Conservation (phyloP, 2,888 invertebrate genomes). For the Eupelmus urozonus region DNA sequence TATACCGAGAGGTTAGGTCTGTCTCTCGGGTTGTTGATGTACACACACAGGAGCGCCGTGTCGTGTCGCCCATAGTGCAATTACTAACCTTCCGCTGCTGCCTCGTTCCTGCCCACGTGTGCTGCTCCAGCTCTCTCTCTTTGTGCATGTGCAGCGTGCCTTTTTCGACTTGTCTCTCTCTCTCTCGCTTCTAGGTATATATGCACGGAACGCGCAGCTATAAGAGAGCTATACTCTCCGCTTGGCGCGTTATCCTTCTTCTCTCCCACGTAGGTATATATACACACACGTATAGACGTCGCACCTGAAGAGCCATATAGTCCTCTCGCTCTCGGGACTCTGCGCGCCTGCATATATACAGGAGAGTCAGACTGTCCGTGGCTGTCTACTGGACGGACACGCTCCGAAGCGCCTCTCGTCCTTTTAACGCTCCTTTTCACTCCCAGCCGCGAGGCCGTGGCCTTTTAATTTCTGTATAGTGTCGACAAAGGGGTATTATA, state of each 20-base stretch:
- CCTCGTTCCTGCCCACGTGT: conserved; percentile 8
- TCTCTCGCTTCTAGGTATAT: too few species aligned
- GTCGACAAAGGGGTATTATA: neutral
- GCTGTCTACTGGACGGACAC: conserved; percentile 30
- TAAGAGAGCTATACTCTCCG: too few species aligned
- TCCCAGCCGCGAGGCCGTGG: too few species aligned
- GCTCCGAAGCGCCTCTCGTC: conserved; percentile 15
- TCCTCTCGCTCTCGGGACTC: conserved; percentile 18
- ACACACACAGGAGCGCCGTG: neutral
- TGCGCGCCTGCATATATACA: neutral
- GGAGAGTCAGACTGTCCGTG: neutral
- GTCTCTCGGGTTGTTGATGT: too few species aligned
- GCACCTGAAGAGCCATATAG: conserved; percentile 14
- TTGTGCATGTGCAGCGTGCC: too few species aligned
- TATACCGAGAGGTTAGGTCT: conserved; percentile 22
- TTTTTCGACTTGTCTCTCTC: neutral
- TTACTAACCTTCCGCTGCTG: conserved; percentile 21
- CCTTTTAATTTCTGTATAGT: too few species aligned
- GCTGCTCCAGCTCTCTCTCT: too few species aligned
- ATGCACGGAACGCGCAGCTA: too few species aligned
- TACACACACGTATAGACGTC: too few species aligned
- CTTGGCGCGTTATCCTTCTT: too few species aligned
- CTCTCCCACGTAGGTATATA: neutral
- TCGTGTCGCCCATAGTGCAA: neutral
- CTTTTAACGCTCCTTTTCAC: conserved; percentile 13